These are phyloP conservation scores for Artibeus jamaicensis DNA, from an alignment of 2,797 vertebrate species.

Conservation along the genomic window DNA sequence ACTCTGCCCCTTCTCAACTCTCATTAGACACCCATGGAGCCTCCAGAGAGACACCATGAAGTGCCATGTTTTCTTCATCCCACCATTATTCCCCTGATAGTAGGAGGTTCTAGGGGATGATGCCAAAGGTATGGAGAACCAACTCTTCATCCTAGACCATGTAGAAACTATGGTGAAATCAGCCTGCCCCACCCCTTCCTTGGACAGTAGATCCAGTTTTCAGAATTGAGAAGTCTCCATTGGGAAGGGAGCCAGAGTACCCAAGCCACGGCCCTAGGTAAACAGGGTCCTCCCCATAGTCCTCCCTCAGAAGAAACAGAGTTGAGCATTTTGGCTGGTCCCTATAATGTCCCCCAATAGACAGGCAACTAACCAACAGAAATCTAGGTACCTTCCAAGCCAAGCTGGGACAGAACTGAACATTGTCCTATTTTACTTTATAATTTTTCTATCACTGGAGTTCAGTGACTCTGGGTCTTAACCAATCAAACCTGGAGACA, in stretches of 20 bases:
- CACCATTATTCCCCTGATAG: not conserved
- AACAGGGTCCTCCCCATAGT: not conserved
- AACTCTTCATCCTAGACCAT: not conserved
- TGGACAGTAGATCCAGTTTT: slow-evolving; percentile 25
- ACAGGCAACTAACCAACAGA: not conserved
- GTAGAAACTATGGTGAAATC: slow-evolving; percentile 1
- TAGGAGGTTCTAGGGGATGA: not conserved
- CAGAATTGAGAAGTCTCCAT: slow-evolving; percentile 17
- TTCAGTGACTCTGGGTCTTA: not conserved
- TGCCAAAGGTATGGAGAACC: not conserved
- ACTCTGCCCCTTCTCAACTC: not conserved
- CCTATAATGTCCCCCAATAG: not conserved
- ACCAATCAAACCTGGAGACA: not conserved
- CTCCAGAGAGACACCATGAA: not conserved
- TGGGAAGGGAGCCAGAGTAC: not conserved
- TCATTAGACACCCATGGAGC: not conserved
- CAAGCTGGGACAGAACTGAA: not conserved
- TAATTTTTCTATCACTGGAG: slow-evolving; percentile 14
- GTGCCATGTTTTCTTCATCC: not conserved
- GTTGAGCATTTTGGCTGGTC: not conserved
- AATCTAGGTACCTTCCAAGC: not conserved
- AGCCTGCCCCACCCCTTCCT: not conserved
- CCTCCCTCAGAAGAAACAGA: not conserved
- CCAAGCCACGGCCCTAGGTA: not conserved
- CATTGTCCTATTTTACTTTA: not conserved